These are phyloP conservation scores for Coremacera marginata DNA, from an alignment of 2,888 invertebrate genomes.

Conservation along the genomic window DNA sequence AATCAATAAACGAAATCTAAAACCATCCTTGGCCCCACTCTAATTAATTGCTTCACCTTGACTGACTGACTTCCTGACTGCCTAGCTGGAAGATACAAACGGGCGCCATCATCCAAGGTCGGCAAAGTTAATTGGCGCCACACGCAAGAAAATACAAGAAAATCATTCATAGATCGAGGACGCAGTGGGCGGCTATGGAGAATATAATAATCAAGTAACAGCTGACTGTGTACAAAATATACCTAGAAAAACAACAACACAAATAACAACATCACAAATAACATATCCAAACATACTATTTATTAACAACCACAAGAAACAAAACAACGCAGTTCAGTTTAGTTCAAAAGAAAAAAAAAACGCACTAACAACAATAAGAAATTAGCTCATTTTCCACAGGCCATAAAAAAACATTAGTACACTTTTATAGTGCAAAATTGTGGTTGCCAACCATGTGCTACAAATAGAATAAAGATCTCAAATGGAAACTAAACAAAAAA, in stretches of 20 bases:
- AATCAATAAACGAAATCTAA: not conserved
- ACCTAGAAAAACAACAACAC: constrained; percentile 8
- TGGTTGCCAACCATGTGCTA: not conserved
- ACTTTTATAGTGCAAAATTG: not conserved
- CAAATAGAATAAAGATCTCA: not conserved
- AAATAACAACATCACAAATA: constrained; percentile 33
- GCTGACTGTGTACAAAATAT: not conserved
- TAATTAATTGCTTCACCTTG: constrained; percentile 4
- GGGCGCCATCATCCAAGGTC: constrained; percentile 52
- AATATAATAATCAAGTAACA: not conserved
- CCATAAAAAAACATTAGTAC: too few relatives aligned
- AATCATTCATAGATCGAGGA: not conserved
- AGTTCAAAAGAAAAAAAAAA: too few relatives aligned
- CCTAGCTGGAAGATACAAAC: not conserved
- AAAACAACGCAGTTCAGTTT: not conserved
- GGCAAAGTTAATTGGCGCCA: constrained; percentile 53
- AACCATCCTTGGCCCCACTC: not conserved
- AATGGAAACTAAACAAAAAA: constrained; percentile 12
- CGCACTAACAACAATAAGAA: too few relatives aligned
- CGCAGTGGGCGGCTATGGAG: too few relatives aligned
- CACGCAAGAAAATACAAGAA: constrained; percentile 5
- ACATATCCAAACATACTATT: not conserved
- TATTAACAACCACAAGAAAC: not conserved
- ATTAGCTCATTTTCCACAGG: too few relatives aligned
- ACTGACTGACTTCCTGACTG: not conserved